phyloP scores from a whole-genome alignment of 1,140 invertebrate genomes.

The Paralvinella palmiformis region DNA sequence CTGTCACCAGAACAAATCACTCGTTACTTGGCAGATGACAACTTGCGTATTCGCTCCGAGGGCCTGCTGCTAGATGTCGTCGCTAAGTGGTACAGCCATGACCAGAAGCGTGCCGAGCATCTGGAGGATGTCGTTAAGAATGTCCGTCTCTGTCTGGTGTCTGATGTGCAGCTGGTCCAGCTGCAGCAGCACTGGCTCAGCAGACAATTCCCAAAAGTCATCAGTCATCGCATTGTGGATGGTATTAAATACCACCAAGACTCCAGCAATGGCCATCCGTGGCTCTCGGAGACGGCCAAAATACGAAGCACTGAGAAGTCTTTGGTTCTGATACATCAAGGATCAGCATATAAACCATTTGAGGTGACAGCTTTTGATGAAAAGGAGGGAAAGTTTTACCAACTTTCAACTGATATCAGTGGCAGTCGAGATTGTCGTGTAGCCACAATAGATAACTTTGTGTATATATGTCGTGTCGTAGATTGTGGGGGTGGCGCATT shows the following conservation, averaged over 20 bases:
- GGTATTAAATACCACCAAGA: slow-evolving; percentile 42
- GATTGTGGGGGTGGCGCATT: slow-evolving; percentile 46
- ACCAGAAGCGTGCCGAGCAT: slow-evolving; percentile 15
- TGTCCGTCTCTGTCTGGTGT: slow-evolving; percentile 26
- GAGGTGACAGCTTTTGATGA: slow-evolving; percentile 44
- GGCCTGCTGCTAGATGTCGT: slow-evolving; percentile 57
- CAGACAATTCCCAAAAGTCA: slow-evolving; percentile 22
- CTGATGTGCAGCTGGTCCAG: background rate
- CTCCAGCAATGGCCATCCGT: slow-evolving; percentile 38
- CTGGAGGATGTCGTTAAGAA: slow-evolving; percentile 22
- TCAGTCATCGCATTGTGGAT: slow-evolving; percentile 28
- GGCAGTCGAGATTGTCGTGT: slow-evolving; percentile 43
- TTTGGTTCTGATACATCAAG: slow-evolving; percentile 41
- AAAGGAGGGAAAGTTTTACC: slow-evolving; percentile 33
- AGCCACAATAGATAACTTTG: slow-evolving; percentile 41
- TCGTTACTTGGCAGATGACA: slow-evolving; percentile 33
- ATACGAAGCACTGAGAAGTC: slow-evolving; percentile 31
- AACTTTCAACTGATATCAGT: slow-evolving; percentile 40
- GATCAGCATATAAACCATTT: slow-evolving; percentile 39
- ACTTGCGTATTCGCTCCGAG: slow-evolving; percentile 34
- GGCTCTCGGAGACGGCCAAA: background rate
- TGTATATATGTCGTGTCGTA: slow-evolving; percentile 44
- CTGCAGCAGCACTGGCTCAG: background rate
- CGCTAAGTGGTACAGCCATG: slow-evolving; percentile 38
- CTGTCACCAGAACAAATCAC: slow-evolving; percentile 26